phyloP scores from a whole-genome alignment of 2,888 invertebrate species.

The Anthrax anthrax region DNA sequence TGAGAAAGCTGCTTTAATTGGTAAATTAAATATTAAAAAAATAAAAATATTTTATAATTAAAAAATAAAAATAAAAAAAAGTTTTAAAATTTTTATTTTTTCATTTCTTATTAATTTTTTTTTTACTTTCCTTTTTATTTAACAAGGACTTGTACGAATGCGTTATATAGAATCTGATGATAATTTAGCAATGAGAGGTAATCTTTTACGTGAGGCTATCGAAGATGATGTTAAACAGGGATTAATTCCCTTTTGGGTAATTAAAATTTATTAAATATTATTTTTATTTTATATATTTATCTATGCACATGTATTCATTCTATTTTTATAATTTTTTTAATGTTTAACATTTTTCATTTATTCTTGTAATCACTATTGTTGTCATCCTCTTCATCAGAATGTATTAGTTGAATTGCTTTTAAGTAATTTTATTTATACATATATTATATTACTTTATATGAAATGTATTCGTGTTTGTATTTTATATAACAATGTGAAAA shows the following conservation, averaged over 20 bases:
- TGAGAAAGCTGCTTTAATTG: conserved; percentile 90
- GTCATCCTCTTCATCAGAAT: background rate
- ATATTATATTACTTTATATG: no score
- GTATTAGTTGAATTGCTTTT: background rate
- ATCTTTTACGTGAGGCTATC: conserved; percentile 64
- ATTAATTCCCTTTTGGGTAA: conserved; percentile 83
- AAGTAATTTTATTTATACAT: conserved; percentile 8
- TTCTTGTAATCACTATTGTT: no score
- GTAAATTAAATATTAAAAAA: conserved; percentile 25
- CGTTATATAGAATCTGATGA: conserved; percentile 83
- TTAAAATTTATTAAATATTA: conserved; percentile 27
- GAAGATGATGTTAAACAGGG: conserved; percentile 66
- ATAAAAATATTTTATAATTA: background rate
- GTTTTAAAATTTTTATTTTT: no score
- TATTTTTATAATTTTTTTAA: no score
- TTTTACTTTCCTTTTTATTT: conserved; percentile 6
- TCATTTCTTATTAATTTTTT: background rate
- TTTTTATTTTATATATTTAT: no score
- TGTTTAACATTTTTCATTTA: no score
- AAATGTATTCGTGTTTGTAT: no score
- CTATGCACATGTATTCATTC: no score
- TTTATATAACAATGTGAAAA: no score
- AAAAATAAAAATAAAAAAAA: background rate
- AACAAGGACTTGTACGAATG: conserved; percentile 67
- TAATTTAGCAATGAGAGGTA: conserved; percentile 69